These are phyloP conservation scores for Vanacampus margaritifer DNA, from an alignment of 2,113 vertebrate genomes.

Conservation along the genomic window DNA sequence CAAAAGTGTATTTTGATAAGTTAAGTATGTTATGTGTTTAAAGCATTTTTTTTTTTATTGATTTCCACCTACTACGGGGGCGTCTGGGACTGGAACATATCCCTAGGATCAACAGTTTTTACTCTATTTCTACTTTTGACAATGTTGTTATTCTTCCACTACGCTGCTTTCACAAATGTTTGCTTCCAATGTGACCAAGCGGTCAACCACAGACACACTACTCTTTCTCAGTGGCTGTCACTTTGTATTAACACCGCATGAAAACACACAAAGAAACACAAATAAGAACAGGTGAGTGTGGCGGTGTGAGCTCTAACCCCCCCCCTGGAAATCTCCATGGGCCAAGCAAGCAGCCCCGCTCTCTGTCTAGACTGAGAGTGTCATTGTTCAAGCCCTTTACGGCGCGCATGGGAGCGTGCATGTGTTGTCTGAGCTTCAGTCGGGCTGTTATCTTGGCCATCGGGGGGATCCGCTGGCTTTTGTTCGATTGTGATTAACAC, in stretches of 20 bases:
- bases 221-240: conserved; percentile 37
- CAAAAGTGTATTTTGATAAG: too few relatives aligned
- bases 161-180: neutral
- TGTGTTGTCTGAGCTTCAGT: conserved; percentile 34
- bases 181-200: conserved; percentile 7
- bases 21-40: too few relatives aligned
- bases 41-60: too few relatives aligned
- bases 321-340: conserved; percentile 41
- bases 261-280: conserved; percentile 30
- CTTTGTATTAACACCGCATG: conserved; percentile 37
- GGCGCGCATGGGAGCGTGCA: neutral
- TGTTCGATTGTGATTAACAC: conserved; percentile 53
- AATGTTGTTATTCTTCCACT: neutral
- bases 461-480: conserved; percentile 43
- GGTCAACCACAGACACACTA: conserved; percentile 24
- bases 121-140: neutral
- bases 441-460: conserved; percentile 50
- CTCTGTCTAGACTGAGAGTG: conserved; percentile 57
- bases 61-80: too few relatives aligned
- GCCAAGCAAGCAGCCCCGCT: conserved; percentile 30
- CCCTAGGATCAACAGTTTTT: too few relatives aligned
- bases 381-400: conserved; percentile 43
- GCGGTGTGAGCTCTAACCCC: conserved; percentile 40
- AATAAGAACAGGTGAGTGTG: conserved; percentile 56
- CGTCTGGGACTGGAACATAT: too few relatives aligned